These are phyloP conservation scores for Brachionus koreanus DNA, from an alignment of 1,140 invertebrate genomes.

Conservation along the genomic window DNA sequence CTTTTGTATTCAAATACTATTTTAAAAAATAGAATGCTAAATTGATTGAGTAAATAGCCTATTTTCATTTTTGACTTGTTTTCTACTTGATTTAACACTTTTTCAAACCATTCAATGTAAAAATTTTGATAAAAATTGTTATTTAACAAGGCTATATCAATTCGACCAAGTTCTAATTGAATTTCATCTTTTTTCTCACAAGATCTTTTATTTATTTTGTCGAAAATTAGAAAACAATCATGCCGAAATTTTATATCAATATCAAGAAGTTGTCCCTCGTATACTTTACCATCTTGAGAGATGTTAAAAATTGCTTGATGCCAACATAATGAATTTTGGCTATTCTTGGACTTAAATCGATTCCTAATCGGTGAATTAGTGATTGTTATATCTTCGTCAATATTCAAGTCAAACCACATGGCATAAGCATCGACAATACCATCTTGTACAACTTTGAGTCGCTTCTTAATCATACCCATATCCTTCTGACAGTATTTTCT, in stretches of 20 bases:
- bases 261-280: background rate
- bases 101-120: constrained; percentile 18
- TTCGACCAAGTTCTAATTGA: background rate
- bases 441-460: background rate
- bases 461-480: background rate
- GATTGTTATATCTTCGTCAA: constrained; percentile 13
- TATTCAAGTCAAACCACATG: constrained; percentile 34
- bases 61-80: background rate
- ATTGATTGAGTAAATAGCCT: background rate
- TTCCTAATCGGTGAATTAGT: constrained; percentile 7
- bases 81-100: background rate
- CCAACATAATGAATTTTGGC: constrained; percentile 32
- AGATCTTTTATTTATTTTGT: constrained; percentile 1
- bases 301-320: constrained; percentile 14
- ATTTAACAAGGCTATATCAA: background rate
- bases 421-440: constrained; percentile 19
- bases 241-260: background rate
- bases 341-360: background rate
- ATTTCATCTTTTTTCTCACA: background rate
- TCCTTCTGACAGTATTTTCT: background rate
- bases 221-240: constrained; percentile 14
- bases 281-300: background rate
- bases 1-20: background rate
- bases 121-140: constrained; percentile 27
- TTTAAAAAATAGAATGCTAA: constrained; percentile 11